phyloP scores from a whole-genome alignment of 2,797 vertebrate genomes.

The Protonibea diacanthus region DNA sequence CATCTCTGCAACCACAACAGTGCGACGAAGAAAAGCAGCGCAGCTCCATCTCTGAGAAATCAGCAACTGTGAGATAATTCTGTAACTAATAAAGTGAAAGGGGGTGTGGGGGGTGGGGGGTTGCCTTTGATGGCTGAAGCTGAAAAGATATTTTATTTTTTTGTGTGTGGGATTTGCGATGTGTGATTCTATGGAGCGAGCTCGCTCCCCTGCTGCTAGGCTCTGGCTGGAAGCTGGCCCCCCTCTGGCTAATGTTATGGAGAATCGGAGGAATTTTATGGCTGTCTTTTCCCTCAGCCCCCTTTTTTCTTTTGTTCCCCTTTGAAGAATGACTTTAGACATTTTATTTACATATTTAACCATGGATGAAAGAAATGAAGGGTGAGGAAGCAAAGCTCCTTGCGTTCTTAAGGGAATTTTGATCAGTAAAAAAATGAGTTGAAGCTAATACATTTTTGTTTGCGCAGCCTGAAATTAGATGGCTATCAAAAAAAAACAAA shows the following conservation, averaged over 20 bases:
- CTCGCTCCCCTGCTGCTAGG: constrained; percentile 94
- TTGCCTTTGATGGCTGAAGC: constrained; percentile 93
- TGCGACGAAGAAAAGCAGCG: constrained; percentile 67
- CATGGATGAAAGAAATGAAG: constrained; percentile 96
- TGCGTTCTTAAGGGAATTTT: constrained; percentile 90
- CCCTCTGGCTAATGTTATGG: constrained; percentile 99
- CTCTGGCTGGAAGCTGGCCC: constrained; percentile 93
- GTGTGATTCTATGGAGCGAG: constrained; percentile 92
- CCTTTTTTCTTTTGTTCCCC: constrained; percentile 99
- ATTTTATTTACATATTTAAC: constrained; percentile 99
- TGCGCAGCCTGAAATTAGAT: constrained; percentile 74
- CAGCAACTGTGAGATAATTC: constrained; percentile 95
- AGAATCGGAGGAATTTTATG: constrained; percentile 99
- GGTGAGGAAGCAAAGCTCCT: constrained; percentile 90
- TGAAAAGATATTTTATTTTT: constrained; percentile 99
- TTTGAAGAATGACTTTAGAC: constrained; percentile 99
- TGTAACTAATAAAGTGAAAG: constrained; percentile 97
- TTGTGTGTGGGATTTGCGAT: constrained; percentile 95
- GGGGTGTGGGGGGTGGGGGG: neutral
- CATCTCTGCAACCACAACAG: constrained; percentile 80
- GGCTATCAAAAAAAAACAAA: constrained; percentile 55
- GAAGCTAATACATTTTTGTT: constrained; percentile 86
- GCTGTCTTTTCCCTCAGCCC: constrained; percentile 95
- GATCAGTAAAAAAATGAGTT: constrained; percentile 93
- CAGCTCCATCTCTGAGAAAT: constrained; percentile 88